Evolutionary conservation across 2,113 vertebrate species (phyloP), one percentile per base, ranked within the genome.

Genomic region (Corvus moneduloides): DNA sequence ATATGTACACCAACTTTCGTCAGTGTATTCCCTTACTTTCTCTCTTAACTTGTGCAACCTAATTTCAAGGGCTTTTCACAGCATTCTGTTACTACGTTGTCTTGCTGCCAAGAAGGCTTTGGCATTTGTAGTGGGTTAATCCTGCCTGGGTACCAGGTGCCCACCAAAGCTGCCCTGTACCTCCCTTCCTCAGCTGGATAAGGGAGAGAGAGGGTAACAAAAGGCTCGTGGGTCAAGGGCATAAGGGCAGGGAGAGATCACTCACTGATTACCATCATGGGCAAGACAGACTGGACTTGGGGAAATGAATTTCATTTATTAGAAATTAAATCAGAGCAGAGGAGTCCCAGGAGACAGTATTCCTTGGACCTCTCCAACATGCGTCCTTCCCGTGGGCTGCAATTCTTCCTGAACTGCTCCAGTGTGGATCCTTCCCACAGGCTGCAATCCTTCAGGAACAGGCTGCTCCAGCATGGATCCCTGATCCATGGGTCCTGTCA

Each of bases 191-290:
- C 5, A 30, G 13, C 13, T 19, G 7, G 46, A 26, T 3, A 41
- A 8, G 24, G 14, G 17, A 54, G 54, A 39, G 33, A 61, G 62
- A 76, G 18, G 21, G 16, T 54, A 27, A 41, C 16, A 26, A 30
- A 75, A 48, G 54, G 11, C 20, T 54, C 23, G 3, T 39, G 48
- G 73, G n/a, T 68, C 16, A 10, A 39, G 28, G 37, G 37, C 37
- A 3, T 46, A n/a, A 61, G n/a, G 14, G n/a, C 39, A 26, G 24
- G 54, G 20, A 52, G 33, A n/a, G 13, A 44, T 89, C 44, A n/a
- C 33, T n/a, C 2, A 1, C 23, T 39, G 37, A 7, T 46, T 61
- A 32, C 28, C 11, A 15, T 54, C 0, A 0, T 21, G 20, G 20
- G 16, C 33, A 64, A 27, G 18, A 43, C 43, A 61, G 46, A 24